These are phyloP conservation scores for Xylophagus ater DNA, from an alignment of 2,888 invertebrate species.

Conservation along the genomic window DNA sequence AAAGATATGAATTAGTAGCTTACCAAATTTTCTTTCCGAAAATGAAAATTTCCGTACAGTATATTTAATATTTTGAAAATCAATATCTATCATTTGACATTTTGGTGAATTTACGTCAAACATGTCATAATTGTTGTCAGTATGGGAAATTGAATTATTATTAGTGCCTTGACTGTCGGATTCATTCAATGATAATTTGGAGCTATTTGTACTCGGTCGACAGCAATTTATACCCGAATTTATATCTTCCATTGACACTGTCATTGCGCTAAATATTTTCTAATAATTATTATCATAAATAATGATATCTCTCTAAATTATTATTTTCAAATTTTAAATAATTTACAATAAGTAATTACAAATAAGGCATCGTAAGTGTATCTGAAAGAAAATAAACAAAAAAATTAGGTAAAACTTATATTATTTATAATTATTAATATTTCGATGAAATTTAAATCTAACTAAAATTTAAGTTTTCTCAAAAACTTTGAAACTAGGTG, in stretches of 20 bases:
- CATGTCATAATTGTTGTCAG: slow-evolving; percentile 20
- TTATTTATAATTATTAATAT: too few species aligned
- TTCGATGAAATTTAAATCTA: too few species aligned
- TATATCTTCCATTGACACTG: slow-evolving; percentile 7
- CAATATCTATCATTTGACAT: slow-evolving; percentile 53
- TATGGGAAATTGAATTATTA: slow-evolving; percentile 21
- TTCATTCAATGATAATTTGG: slow-evolving; percentile 29
- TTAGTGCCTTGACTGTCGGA: slow-evolving; percentile 20
- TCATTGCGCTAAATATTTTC: too few species aligned
- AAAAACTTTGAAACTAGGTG: too few species aligned
- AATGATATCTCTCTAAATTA: too few species aligned
- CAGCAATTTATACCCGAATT: slow-evolving; percentile 28
- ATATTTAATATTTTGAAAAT: slow-evolving; percentile 57
- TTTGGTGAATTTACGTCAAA: slow-evolving; percentile 25
- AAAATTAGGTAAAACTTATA: too few species aligned
- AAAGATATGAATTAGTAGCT: slow-evolving; percentile 29
- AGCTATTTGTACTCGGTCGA: slow-evolving; percentile 25
- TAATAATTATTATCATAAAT: too few species aligned
- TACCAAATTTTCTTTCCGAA: slow-evolving; percentile 48
- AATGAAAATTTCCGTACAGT: slow-evolving; percentile 47
- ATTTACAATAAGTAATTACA: too few species aligned
- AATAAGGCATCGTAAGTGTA: too few species aligned
- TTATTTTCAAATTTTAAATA: too few species aligned
- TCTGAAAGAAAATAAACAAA: too few species aligned
- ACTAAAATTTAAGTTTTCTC: too few species aligned